Evolutionary conservation across 2,797 vertebrate species (phyloP).

Genomic region (Scarus forsteni): DNA sequence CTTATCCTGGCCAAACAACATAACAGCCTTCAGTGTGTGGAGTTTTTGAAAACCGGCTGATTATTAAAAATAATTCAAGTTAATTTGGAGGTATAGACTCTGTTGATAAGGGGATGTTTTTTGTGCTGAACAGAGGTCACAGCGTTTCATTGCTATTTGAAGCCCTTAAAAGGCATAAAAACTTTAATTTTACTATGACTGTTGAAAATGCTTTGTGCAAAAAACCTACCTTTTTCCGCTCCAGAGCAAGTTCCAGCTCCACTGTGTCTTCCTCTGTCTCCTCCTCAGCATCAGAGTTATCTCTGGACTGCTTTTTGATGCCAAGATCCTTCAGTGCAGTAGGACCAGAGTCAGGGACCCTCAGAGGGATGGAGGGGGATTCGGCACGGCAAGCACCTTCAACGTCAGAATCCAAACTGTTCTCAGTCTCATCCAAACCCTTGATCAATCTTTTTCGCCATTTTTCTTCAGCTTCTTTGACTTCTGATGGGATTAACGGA

Average conservation of each 20-base stretch:
- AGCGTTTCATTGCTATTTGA: too few relatives aligned
- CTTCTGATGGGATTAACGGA: constrained; percentile 91
- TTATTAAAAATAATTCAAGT: too few relatives aligned
- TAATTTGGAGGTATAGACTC: too few relatives aligned
- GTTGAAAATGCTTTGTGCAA: neutral
- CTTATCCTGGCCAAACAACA: too few relatives aligned
- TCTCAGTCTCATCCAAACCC: constrained; percentile 84
- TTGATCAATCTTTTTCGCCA: constrained; percentile 95
- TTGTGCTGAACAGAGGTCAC: too few relatives aligned
- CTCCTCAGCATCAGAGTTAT: constrained; percentile 86
- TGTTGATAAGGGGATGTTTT: too few relatives aligned
- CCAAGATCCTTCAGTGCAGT: constrained; percentile 83
- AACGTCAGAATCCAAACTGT: constrained; percentile 77
- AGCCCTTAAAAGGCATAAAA: too few relatives aligned
- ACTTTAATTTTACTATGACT: too few relatives aligned
- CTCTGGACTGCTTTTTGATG: constrained; percentile 87
- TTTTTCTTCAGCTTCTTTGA: constrained; percentile 96
- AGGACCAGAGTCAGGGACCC: constrained; percentile 75
- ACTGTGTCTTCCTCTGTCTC: constrained; percentile 94
- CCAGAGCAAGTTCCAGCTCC: constrained; percentile 94
- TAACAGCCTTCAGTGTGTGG: too few relatives aligned
- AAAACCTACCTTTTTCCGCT: constrained; percentile 92
- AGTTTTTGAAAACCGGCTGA: too few relatives aligned
- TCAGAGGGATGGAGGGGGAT: constrained; percentile 59
- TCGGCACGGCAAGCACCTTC: constrained; percentile 65